Conservation (phyloP, 1,140 invertebrate species). For the Homalodisca vitripennis region DNA sequence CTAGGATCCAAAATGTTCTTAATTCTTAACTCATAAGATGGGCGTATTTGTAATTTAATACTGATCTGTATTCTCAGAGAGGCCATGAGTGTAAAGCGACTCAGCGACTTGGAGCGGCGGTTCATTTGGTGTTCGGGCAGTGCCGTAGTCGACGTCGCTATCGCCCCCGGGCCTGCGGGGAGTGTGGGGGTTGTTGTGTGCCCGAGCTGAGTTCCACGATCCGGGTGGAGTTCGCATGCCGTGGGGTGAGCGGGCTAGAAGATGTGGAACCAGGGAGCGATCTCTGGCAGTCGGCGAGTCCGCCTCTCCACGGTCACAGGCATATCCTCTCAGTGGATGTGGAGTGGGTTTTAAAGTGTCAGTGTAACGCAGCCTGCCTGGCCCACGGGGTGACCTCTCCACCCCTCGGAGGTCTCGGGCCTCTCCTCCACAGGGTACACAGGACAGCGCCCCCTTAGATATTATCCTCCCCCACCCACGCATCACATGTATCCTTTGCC, state of each 20-base stretch:
- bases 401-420: background rate
- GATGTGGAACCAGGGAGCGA: constrained; percentile 23
- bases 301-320: constrained; percentile 4
- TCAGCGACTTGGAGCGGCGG: constrained; percentile 51
- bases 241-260: constrained; percentile 26
- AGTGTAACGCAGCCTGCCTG: constrained; percentile 24
- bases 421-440: constrained; percentile 12
- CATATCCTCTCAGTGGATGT: constrained; percentile 35
- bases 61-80: too few relatives aligned
- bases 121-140: constrained; percentile 57
- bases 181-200: constrained; percentile 56
- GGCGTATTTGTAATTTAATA: too few relatives aligned
- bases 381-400: background rate
- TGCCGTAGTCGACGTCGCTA: constrained; percentile 61
- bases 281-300: constrained; percentile 4
- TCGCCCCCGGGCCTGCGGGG: constrained; percentile 62
- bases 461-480: background rate
- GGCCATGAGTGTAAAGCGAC: constrained; percentile 64
- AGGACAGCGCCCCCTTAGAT: constrained; percentile 10
- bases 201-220: constrained; percentile 59
- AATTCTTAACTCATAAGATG: too few relatives aligned
- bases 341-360: constrained; percentile 39
- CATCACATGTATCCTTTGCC: background rate
- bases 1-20: background rate
- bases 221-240: constrained; percentile 36